Evolutionary conservation across 2,113 vertebrate species (phyloP).

Genomic region (Apteryx mantelli): DNA sequence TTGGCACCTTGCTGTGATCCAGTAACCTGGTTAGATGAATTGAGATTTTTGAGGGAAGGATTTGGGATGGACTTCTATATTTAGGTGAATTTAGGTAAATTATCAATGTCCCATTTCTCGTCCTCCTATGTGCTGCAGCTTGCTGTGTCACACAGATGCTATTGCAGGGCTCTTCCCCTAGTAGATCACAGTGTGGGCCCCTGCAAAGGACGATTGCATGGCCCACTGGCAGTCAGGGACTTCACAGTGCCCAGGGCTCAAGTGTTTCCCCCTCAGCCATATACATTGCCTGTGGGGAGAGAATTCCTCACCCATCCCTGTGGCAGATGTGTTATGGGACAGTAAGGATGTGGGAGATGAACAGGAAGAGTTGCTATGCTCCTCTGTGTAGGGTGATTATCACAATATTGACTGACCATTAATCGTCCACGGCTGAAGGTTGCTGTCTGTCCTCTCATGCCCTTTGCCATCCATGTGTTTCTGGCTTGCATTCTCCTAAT

Average conservation of each 20-base stretch:
- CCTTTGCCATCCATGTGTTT: not conserved
- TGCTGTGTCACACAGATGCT: not conserved
- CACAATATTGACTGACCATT: not conserved
- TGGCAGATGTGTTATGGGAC: not conserved
- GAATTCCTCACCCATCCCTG: not conserved
- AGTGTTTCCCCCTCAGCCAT: not conserved
- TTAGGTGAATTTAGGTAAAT: not conserved
- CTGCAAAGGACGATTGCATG: fast-evolving
- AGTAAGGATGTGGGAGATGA: not conserved
- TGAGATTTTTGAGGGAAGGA: not conserved
- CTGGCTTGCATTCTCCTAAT: not conserved
- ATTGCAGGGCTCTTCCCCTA: not conserved
- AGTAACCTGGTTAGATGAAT: not conserved
- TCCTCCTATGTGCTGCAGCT: fast-evolving
- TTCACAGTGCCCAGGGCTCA: not conserved
- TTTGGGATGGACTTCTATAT: not conserved
- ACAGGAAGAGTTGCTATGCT: not conserved
- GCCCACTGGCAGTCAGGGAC: not conserved
- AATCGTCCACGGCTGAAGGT: not conserved
- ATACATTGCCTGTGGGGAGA: not conserved
- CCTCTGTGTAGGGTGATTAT: not conserved
- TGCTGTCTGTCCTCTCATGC: not conserved
- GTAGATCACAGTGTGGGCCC: not conserved
- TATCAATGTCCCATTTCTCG: fast-evolving
- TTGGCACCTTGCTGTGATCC: not conserved